Percentiles rank a stretch among this genome's conserved stretches.
Evolutionary conservation across 2,797 vertebrate genomes (phyloP).

Genomic region (Psittacula derbiana): DNA sequence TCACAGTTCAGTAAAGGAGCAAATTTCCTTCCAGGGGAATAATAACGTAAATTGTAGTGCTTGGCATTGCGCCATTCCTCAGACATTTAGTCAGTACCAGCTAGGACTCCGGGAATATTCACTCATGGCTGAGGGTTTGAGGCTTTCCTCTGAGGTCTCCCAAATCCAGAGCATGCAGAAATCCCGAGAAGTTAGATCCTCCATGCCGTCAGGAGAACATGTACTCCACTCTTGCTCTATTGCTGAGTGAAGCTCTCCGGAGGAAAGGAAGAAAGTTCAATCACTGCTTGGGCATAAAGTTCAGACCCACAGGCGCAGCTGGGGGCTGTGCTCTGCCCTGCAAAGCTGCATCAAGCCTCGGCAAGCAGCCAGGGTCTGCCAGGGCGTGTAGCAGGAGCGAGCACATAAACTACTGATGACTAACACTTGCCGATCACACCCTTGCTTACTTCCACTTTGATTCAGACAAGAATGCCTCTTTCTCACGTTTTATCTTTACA

Average conservation of each 20-base stretch:
- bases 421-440: slow-evolving; percentile 9
- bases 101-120: neutral
- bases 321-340: neutral
- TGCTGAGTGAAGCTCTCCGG: neutral
- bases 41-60: neutral
- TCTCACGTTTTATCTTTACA: neutral
- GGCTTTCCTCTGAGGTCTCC: neutral
- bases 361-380: neutral
- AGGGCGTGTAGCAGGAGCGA: neutral
- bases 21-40: neutral
- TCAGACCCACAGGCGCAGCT: neutral
- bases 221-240: neutral
- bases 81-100: neutral
- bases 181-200: neutral
- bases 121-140: neutral
- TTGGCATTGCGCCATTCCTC: neutral
- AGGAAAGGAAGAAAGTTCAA: neutral
- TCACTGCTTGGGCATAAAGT: neutral
- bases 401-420: neutral
- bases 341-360: neutral
- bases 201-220: rapidly evolving
- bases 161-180: neutral
- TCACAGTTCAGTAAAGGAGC: neutral
- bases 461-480: neutral
- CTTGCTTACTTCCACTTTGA: neutral